Evolutionary conservation across 2,797 vertebrate genomes (phyloP).

Genomic region (Xyrichtys novacula): DNA sequence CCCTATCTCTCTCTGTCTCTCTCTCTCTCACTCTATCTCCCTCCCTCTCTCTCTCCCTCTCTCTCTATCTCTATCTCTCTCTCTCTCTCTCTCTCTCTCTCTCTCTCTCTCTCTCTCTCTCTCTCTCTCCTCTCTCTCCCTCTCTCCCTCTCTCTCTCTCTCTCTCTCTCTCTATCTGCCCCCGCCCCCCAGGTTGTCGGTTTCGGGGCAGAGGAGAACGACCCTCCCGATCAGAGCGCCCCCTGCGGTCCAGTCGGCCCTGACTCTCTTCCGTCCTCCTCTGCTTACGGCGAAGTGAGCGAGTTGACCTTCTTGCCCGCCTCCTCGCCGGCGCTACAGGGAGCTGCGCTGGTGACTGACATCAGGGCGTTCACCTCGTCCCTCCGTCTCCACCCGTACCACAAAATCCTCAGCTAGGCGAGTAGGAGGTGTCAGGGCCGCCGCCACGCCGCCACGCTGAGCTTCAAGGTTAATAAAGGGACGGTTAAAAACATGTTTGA

Average conservation of each 20-base stretch:
- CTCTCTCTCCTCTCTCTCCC: too few relatives aligned
- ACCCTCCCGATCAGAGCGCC: constrained; percentile 42
- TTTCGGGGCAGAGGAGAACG: constrained; percentile 89
- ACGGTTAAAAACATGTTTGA: neutral
- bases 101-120: too few relatives aligned
- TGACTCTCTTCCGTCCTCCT: constrained; percentile 55
- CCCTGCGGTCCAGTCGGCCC: neutral
- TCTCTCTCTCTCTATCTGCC: neutral
- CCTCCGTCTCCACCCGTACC: constrained; percentile 91
- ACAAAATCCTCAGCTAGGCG: constrained; percentile 90
- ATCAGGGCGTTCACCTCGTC: constrained; percentile 91
- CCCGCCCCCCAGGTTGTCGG: constrained; percentile 96
- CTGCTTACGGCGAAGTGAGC: constrained; percentile 87
- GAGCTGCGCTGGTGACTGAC: constrained; percentile 85
- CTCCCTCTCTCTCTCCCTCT: too few relatives aligned
- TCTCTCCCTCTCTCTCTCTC: too few relatives aligned
- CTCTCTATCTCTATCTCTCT: too few relatives aligned
- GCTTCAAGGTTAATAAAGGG: constrained; percentile 21
- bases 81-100: too few relatives aligned
- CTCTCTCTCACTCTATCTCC: too few relatives aligned
- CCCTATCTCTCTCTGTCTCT: too few relatives aligned
- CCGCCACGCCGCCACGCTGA: constrained; percentile 45
- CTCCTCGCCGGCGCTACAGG: constrained; percentile 80
- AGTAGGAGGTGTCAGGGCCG: neutral
- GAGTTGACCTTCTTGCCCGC: constrained; percentile 88